Base-by-base conservation (phyloP, 2,113 vertebrate genomes). In the Acanthochromis polyacanthus region DNA sequence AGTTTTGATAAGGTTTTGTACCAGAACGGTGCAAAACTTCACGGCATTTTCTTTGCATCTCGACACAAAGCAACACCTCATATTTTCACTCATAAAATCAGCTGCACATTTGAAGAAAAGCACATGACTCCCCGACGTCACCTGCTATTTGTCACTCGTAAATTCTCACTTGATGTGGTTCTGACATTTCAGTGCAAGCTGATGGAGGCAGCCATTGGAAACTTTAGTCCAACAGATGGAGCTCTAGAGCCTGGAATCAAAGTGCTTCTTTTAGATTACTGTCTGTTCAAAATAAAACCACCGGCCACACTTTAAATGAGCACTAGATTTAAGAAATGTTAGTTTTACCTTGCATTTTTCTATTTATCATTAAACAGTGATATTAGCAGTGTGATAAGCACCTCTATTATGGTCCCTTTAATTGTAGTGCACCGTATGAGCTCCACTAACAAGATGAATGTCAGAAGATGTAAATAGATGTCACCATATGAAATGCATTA, bases 171-270 rank as follows among this genome's bases (percentile, higher is more conserved):
- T 40, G 38, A 32, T 79, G 51, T 61, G 9, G 19, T 23, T 71
- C 25, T 14, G 30, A 45, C 20, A 15, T 32, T 10, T 61, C 45
- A 51, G 2, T 25, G 20, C 6, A 30, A 30, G 2, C 15, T 22
- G 20, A 23, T 40, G 17, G 20, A 30, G 1, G 10, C 1, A 20
- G 12, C n/a, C 6, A 48, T 3, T 75, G 67, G 45, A 74, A 59
- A 74, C 59, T 3, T 52, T 11, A 28, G 25, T 61, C 88, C 88
- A 89, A 75, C 84, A 91, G 85, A 68, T 84, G 88, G 88, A 43
- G 88, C 90, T 77, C 66, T 86, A 20, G 66, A 86, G 71, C 68
- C 71, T 74, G 10, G 16, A 69, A 70, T 73, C 15, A 72, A 45
- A 75, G 48, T 12, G 60, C 1, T 8, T 23, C 38, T 20, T 19